A percentile compares a stretch with the other conserved stretches of the same genome.
Evolutionary conservation across 2,888 invertebrate species (phyloP).

Genomic region (Scaptodrosophila latifasciaeformis): DNA sequence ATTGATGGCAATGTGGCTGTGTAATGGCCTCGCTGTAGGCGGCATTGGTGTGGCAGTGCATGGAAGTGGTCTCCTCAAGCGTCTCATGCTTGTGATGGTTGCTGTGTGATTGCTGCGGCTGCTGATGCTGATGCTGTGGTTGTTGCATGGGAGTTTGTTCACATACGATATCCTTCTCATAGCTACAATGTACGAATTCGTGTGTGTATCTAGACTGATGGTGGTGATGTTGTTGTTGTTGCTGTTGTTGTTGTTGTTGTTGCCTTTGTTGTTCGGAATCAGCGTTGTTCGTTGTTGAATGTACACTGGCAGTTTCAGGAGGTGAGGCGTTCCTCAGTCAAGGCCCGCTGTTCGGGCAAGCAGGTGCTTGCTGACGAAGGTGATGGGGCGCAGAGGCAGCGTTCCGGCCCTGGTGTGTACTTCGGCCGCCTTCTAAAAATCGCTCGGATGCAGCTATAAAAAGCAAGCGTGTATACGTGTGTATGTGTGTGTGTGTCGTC

Average conservation of each 20-base stretch:
- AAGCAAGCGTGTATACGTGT: constrained; percentile 14
- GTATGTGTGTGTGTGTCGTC: too few relatives aligned
- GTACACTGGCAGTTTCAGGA: constrained; percentile 77
- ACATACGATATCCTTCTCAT: constrained; percentile 74
- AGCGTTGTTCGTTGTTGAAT: constrained; percentile 49
- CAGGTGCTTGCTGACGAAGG: constrained; percentile 77
- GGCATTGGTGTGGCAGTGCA: constrained; percentile 24
- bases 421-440: constrained; percentile 84
- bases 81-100: constrained; percentile 47
- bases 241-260: constrained; percentile 48
- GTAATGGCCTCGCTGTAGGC: constrained; percentile 44
- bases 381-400: constrained; percentile 79
- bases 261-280: constrained; percentile 47
- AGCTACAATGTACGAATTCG: constrained; percentile 73
- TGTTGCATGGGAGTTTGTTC: constrained; percentile 70
- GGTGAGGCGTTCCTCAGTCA: constrained; percentile 82
- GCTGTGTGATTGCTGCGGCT: constrained; percentile 42
- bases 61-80: constrained; percentile 35
- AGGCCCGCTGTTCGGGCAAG: constrained; percentile 76
- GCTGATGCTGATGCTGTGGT: constrained; percentile 50
- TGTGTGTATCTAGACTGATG: constrained; percentile 53
- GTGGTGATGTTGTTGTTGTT: constrained; percentile 43
- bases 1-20: constrained; percentile 52
- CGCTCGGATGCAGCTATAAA: constrained; percentile 87
- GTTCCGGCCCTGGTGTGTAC: constrained; percentile 80